These are phyloP conservation scores for Numenius phaeopus DNA, from an alignment of 2,797 vertebrate species.

Conservation along the genomic window DNA sequence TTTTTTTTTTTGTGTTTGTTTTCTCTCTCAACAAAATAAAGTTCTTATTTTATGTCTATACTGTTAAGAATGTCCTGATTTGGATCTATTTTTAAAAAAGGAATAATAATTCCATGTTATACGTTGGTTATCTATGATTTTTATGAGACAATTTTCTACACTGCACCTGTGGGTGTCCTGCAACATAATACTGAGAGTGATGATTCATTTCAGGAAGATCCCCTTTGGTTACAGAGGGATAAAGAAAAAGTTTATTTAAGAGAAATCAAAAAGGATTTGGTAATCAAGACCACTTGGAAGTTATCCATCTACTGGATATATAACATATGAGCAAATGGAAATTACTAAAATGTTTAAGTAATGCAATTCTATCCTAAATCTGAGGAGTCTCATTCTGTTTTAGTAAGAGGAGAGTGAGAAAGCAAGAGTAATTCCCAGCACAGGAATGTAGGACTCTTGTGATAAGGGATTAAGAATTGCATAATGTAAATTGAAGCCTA, in stretches of 20 bases:
- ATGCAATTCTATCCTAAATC: constrained; percentile 51
- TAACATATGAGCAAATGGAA: constrained; percentile 59
- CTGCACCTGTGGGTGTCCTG: constrained; percentile 15
- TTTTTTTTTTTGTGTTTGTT: background rate
- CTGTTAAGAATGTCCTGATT: background rate
- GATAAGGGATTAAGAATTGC: constrained; percentile 9
- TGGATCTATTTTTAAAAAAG: background rate
- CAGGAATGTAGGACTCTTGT: background rate
- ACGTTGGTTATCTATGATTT: background rate
- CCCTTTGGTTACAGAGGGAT: constrained; percentile 15
- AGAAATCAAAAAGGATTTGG: constrained; percentile 59
- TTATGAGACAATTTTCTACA: background rate
- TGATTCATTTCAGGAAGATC: constrained; percentile 25
- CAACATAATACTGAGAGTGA: background rate
- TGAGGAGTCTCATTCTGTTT: constrained; percentile 32
- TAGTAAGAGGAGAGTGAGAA: background rate
- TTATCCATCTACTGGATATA: constrained; percentile 34
- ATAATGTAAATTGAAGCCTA: constrained; percentile 19
- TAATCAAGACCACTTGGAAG: constrained; percentile 72
- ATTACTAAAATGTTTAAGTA: constrained; percentile 52
- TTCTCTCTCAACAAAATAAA: background rate
- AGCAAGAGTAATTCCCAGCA: constrained; percentile 6
- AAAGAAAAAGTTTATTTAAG: constrained; percentile 46
- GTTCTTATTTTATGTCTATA: background rate
- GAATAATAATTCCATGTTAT: background rate